Evolutionary conservation across 2,797 vertebrate species (phyloP).

Genomic region (Anableps anableps): DNA sequence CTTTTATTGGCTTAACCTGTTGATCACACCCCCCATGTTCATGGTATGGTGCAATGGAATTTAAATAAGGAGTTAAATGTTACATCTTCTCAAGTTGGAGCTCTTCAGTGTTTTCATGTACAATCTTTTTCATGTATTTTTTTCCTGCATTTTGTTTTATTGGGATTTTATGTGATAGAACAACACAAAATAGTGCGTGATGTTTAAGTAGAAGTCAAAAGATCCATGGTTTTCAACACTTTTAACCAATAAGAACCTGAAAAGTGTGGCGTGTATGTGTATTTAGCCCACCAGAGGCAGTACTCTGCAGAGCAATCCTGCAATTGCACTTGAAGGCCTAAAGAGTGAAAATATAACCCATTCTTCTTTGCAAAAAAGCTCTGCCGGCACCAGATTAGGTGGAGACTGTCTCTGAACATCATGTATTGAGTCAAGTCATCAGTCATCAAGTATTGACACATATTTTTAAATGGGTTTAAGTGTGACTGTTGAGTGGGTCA

Average conservation of each 20-base stretch:
- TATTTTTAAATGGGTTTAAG: background rate
- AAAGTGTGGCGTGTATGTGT: background rate
- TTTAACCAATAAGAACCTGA: background rate
- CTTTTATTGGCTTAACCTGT: slow-evolving; percentile 6
- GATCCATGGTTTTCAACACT: background rate
- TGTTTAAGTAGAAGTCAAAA: background rate
- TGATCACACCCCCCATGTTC: background rate
- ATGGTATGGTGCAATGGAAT: background rate
- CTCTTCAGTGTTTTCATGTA: background rate
- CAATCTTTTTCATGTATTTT: background rate
- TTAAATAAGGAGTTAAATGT: background rate
- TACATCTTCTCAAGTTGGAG: background rate
- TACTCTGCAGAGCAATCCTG: background rate
- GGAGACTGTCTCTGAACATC: background rate
- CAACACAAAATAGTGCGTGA: background rate
- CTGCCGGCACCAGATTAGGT: background rate
- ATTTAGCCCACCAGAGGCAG: background rate
- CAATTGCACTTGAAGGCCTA: background rate
- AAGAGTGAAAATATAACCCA: background rate
- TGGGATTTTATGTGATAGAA: background rate
- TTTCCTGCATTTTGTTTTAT: background rate
- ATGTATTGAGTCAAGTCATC: no score
- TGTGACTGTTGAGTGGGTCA: background rate
- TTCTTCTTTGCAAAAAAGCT: background rate
- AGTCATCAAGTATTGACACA: background rate